Conservation (phyloP, 2,797 vertebrate species). For the Enteromius treurensis region DNA sequence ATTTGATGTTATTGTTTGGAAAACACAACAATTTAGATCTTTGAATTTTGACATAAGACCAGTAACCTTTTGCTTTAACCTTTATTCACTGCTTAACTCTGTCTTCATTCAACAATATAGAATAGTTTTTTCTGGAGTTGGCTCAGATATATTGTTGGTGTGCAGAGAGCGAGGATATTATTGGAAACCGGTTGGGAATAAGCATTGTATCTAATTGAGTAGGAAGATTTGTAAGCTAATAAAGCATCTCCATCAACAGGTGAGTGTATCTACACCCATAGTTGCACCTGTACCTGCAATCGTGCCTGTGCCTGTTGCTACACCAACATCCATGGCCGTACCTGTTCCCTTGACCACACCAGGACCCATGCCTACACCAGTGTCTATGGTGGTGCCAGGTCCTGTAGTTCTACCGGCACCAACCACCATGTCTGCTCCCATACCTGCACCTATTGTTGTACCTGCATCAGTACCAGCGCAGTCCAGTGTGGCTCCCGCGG, state of each 20-base stretch:
- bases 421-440: not conserved
- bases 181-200: not conserved
- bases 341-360: not conserved
- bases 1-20: not conserved
- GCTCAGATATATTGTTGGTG: not conserved
- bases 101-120: not conserved
- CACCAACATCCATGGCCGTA: not conserved
- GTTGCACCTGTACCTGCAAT: not conserved
- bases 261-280: slow-evolving; percentile 63
- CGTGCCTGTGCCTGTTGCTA: not conserved
- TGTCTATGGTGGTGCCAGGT: not conserved
- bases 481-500: slow-evolving; percentile 30
- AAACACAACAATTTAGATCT: not conserved
- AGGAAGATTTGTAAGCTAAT: not conserved
- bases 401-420: not conserved
- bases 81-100: not conserved
- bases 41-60: not conserved
- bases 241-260: slow-evolving; percentile 60
- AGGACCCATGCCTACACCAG: not conserved
- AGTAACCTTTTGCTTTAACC: not conserved
- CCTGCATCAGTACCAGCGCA: slow-evolving; percentile 10
- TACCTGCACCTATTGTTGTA: not conserved
- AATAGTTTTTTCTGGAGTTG: not conserved
- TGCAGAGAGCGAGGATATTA: not conserved
- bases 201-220: not conserved